These are phyloP conservation scores for Machimus atricapillus DNA, from an alignment of 2,888 invertebrate species.

Conservation along the genomic window DNA sequence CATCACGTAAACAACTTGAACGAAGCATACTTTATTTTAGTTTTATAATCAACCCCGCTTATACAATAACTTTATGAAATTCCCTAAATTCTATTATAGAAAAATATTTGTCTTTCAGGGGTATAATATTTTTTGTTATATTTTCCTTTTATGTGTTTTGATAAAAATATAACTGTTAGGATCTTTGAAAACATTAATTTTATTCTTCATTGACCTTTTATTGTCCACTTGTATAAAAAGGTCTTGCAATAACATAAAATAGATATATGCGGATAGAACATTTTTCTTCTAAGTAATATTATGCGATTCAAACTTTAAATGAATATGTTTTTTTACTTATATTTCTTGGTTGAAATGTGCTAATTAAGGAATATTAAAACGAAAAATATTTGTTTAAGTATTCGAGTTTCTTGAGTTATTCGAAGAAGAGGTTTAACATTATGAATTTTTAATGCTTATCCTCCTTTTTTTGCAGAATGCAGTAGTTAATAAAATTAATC, in stretches of 20 bases:
- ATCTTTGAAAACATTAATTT: neutral
- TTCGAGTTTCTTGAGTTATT: neutral
- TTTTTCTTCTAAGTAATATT: neutral
- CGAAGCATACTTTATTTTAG: neutral
- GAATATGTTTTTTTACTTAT: neutral
- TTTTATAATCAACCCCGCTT: neutral
- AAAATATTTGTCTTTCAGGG: neutral
- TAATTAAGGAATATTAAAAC: neutral
- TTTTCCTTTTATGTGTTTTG: neutral
- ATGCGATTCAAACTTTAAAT: neutral
- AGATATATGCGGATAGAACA: neutral
- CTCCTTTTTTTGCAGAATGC: too few relatives aligned
- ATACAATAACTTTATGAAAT: neutral
- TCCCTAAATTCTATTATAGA: neutral
- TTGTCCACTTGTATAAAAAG: neutral
- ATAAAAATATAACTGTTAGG: neutral
- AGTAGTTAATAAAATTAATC: neutral
- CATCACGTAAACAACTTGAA: conserved; percentile 14
- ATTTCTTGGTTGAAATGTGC: too few relatives aligned
- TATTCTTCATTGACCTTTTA: neutral
- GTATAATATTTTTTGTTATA: neutral
- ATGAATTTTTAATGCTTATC: neutral
- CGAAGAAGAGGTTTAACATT: neutral
- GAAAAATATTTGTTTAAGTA: neutral
- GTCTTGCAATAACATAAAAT: neutral